Conservation (phyloP, 2,888 invertebrate genomes). For the Dasypogon diadema region DNA sequence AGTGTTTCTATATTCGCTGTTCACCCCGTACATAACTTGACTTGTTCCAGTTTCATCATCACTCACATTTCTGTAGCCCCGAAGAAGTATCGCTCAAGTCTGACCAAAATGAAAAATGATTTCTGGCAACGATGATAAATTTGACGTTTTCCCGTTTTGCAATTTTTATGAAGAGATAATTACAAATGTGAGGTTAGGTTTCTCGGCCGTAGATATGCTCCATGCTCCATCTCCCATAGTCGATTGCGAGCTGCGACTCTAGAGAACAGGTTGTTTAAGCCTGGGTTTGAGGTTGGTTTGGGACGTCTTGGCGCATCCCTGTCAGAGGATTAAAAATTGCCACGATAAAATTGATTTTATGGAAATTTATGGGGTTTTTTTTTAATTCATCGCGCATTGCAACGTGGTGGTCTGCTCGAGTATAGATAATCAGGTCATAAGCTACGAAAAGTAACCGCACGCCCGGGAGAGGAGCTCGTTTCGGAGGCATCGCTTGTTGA, state of each 20-base stretch:
- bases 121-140: neutral
- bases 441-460: neutral
- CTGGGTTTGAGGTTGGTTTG: neutral
- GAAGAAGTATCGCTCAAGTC: neutral
- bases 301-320: conserved; percentile 3
- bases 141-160: conserved; percentile 1
- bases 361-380: neutral
- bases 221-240: too few relatives aligned
- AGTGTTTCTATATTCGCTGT: neutral
- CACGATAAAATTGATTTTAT: conserved; percentile 3
- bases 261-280: neutral
- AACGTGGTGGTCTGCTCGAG: neutral
- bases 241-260: neutral
- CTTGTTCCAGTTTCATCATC: conserved; percentile 8
- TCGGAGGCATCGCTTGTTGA: neutral
- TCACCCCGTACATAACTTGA: neutral
- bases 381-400: neutral
- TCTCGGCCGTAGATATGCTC: neutral
- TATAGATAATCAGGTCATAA: conserved; percentile 8
- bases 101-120: conserved; percentile 2
- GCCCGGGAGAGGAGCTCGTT: neutral
- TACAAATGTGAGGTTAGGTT: neutral
- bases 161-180: conserved; percentile 1
- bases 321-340: conserved; percentile 3
- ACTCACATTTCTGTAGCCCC: neutral